Evolutionary conservation across 2,113 vertebrate species (phyloP).

Genomic region (Alces alces): DNA sequence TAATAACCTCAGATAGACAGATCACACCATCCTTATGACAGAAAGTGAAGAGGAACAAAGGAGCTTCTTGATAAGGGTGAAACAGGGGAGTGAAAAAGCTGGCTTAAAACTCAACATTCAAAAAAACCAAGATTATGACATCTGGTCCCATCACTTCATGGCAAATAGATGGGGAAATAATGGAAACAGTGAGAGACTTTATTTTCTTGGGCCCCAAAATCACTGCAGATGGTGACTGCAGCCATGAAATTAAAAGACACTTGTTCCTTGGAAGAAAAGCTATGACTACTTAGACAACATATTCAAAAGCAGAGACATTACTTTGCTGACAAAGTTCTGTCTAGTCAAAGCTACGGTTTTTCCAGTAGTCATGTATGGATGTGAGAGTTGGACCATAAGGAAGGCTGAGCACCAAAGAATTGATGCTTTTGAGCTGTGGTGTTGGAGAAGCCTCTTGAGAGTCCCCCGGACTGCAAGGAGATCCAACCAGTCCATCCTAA

Average conservation of each 20-base stretch:
- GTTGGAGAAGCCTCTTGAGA: not conserved
- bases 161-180: not conserved
- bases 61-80: not conserved
- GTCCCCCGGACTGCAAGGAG: not conserved
- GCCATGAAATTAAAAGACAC: not conserved
- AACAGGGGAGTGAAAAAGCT: not conserved
- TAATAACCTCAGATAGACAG: not conserved
- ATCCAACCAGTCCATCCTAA: not conserved
- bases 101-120: not conserved
- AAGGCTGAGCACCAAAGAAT: not conserved
- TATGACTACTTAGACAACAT: not conserved
- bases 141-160: not conserved
- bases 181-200: not conserved
- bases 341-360: not conserved
- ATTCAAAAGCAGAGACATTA: not conserved
- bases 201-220: not conserved
- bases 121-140: not conserved
- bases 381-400: not conserved
- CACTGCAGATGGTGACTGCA: not conserved
- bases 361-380: not conserved
- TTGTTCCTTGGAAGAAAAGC: not conserved
- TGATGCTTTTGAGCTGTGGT: not conserved
- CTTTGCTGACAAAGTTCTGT: not conserved
- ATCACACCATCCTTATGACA: not conserved
- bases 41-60: not conserved